These are phyloP conservation scores for Emesis castigata DNA, from an alignment of 2,888 invertebrate species.

Conservation along the genomic window DNA sequence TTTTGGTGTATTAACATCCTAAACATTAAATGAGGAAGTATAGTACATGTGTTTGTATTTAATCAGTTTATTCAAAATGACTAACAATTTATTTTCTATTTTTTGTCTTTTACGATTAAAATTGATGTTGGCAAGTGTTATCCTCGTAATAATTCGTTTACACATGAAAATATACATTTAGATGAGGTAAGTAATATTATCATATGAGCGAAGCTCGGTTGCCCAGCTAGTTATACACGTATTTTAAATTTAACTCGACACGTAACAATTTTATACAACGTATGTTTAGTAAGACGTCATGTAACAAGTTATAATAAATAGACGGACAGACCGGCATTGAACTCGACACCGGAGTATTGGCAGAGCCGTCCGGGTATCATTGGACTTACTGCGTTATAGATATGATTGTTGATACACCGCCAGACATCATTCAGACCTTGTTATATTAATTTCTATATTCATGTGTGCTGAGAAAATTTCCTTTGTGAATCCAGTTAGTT, in stretches of 20 bases:
- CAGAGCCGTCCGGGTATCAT: constrained; percentile 31
- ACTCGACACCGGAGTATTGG: constrained; percentile 50
- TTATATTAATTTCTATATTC: not conserved
- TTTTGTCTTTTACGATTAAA: too few relatives aligned
- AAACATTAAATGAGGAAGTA: too few relatives aligned
- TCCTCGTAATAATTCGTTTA: too few relatives aligned
- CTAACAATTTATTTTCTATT: too few relatives aligned
- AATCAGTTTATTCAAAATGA: too few relatives aligned
- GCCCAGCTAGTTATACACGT: too few relatives aligned
- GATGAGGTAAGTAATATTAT: too few relatives aligned
- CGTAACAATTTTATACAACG: not conserved
- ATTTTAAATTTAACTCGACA: not conserved
- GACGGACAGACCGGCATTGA: constrained; percentile 33
- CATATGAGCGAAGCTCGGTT: too few relatives aligned
- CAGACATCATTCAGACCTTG: constrained; percentile 17
- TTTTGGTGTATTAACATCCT: too few relatives aligned
- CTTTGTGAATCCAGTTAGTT: not conserved
- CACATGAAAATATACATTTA: too few relatives aligned
- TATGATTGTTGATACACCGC: constrained; percentile 39
- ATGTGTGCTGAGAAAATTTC: not conserved
- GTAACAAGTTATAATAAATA: constrained; percentile 1
- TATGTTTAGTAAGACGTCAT: not conserved
- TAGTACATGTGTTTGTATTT: too few relatives aligned
- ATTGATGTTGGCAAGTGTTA: too few relatives aligned
- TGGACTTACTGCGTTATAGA: constrained; percentile 26